Base-by-base conservation (phyloP, 53 echinoderm and acorn worm species). In the Stichopus horrens region DNA sequence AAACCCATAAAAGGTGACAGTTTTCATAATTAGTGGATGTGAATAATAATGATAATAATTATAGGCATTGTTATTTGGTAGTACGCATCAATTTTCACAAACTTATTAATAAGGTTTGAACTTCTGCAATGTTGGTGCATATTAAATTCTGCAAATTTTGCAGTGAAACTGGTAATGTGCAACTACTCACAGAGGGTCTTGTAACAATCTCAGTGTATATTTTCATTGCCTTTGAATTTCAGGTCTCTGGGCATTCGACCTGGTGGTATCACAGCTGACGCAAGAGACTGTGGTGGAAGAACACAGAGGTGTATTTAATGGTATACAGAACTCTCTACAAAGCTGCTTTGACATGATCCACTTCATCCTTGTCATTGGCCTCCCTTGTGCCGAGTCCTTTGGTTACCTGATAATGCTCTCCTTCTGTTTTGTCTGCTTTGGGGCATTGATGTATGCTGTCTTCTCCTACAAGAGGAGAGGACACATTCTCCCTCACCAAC, bases 191-290 rank as follows among this genome's bases (percentile, higher is more conserved):
- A 37, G 37, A 37, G 0, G 37, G 37, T 37, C 37, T 37, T 37
- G 37, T 0, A 37, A 37, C 37, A 37, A 37, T 37, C 37, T 37
- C 37, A 37, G 37, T 37, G 37, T 37, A 37, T 37, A 37, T 37
- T 37, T 37, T 37, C 37, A 37, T 37, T 37, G 0, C 37, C 37
- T 37, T 37, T 37, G 37, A 37, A 37, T 37, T 37, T 37, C 77
- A 99, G 99, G 99, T 57, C 86, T 99, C 83, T 99, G 99, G 99
- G 79, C 92, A 23, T 96, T 92, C 78, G 99, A 99, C 81, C 91
- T 99, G 60, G 92, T 92, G 10, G 55, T 76, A 73, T 91, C 94
- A 14, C 96, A 96, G 86, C 93, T 93, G 21, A 88, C 93, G 18
- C 96, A 99, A 55, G 94, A 99, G 76, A 79, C 83, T 8, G 89